Evolutionary conservation across 2,797 vertebrate genomes (phyloP).

Genomic region (Avahi laniger): DNA sequence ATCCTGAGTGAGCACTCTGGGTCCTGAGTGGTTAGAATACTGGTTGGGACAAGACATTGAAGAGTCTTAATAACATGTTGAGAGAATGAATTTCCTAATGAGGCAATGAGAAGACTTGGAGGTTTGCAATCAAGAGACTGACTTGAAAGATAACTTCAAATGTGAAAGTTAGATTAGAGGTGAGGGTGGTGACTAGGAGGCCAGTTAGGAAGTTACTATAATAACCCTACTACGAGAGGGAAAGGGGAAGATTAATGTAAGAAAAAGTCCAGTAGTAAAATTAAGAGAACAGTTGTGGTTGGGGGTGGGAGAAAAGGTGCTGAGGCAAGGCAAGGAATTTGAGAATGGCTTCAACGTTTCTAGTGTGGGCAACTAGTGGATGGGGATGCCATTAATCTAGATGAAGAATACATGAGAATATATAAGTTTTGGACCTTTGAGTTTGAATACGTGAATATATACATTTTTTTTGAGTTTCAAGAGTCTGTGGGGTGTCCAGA

Average conservation of each 20-base stretch:
- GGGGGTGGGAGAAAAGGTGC: background rate
- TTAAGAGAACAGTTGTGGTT: conserved; percentile 9
- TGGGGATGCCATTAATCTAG: background rate
- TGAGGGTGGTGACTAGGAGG: background rate
- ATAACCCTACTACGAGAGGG: background rate
- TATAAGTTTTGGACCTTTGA: background rate
- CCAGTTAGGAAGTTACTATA: background rate
- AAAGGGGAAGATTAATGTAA: background rate
- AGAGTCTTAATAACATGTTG: background rate
- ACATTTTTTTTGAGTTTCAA: background rate
- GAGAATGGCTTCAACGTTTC: background rate
- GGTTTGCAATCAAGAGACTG: background rate
- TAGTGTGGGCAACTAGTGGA: background rate
- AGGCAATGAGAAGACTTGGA: background rate
- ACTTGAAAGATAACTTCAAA: background rate
- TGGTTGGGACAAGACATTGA: background rate
- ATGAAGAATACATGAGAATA: background rate
- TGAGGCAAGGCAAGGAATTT: background rate
- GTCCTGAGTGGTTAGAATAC: background rate
- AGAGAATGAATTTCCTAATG: background rate
- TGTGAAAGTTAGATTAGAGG: background rate
- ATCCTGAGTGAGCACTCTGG: background rate
- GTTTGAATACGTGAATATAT: background rate
- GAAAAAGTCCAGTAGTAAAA: background rate
- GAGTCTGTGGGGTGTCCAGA: background rate